A percentile compares a stretch with the other conserved stretches of the same genome.
phyloP scores from a whole-genome alignment of 1,140 invertebrate species.

The Argopecten irradians region DNA sequence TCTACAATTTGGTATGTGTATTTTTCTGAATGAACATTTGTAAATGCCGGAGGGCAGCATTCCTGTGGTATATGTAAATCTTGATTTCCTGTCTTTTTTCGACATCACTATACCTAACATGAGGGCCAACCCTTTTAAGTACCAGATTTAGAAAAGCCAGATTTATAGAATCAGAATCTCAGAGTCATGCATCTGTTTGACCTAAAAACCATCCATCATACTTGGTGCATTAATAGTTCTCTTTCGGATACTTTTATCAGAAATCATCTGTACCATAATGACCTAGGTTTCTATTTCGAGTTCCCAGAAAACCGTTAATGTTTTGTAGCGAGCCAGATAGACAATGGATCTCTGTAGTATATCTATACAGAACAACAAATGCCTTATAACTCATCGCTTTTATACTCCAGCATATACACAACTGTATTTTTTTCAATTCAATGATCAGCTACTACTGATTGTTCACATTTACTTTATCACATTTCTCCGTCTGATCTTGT shows the following conservation, averaged over 20 bases:
- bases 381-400: neutral
- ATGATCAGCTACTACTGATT: neutral
- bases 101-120: conserved; percentile 1
- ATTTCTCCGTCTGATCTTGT: neutral
- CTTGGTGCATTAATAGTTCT: neutral
- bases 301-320: neutral
- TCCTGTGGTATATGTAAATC: neutral
- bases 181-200: neutral
- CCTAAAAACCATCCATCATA: neutral
- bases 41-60: neutral
- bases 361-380: neutral
- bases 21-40: neutral
- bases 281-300: neutral
- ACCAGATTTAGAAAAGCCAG: neutral
- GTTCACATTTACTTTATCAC: neutral
- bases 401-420: neutral
- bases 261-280: conserved; percentile 1
- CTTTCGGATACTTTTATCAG: neutral
- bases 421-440: neutral
- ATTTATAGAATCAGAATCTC: neutral
- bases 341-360: neutral
- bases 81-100: conserved; percentile 11
- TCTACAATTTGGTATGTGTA: neutral
- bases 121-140: neutral
- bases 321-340: neutral